phyloP scores from a whole-genome alignment of 2,797 vertebrate species.

The Rousettus madagascariensis region DNA sequence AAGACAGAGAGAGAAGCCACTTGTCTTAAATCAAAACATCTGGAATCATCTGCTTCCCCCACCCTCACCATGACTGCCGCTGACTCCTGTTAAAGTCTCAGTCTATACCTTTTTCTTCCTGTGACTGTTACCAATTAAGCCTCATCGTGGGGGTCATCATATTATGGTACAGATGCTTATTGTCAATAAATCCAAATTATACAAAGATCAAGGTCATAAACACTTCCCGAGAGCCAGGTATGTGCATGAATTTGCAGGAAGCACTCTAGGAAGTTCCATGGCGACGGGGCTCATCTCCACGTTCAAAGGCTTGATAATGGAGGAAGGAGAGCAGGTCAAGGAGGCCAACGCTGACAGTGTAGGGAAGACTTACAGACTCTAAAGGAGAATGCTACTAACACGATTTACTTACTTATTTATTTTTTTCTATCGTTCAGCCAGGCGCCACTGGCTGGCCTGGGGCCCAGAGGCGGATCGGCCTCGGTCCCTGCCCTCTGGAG shows the following conservation, averaged over 20 bases:
- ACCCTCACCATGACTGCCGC: background rate
- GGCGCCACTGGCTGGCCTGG: too few relatives aligned
- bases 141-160: background rate
- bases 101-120: constrained; percentile 5
- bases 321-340: background rate
- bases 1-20: constrained; percentile 2
- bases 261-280: background rate
- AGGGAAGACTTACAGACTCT: background rate
- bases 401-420: too few relatives aligned
- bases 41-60: background rate
- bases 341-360: background rate
- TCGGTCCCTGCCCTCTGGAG: too few relatives aligned
- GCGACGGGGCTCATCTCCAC: background rate
- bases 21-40: constrained; percentile 55
- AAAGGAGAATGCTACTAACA: background rate
- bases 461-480: too few relatives aligned
- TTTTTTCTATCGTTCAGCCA: too few relatives aligned
- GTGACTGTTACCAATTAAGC: constrained; percentile 50
- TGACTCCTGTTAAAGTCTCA: background rate
- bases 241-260: background rate
- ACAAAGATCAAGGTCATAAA: constrained; percentile 42
- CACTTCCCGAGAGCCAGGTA: background rate
- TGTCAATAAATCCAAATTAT: background rate
- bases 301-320: background rate
- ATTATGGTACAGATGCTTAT: background rate